Evolutionary conservation across 2,113 vertebrate species (phyloP), one percentile per base, ranked within the genome.

Genomic region (Psettodes erumei): DNA sequence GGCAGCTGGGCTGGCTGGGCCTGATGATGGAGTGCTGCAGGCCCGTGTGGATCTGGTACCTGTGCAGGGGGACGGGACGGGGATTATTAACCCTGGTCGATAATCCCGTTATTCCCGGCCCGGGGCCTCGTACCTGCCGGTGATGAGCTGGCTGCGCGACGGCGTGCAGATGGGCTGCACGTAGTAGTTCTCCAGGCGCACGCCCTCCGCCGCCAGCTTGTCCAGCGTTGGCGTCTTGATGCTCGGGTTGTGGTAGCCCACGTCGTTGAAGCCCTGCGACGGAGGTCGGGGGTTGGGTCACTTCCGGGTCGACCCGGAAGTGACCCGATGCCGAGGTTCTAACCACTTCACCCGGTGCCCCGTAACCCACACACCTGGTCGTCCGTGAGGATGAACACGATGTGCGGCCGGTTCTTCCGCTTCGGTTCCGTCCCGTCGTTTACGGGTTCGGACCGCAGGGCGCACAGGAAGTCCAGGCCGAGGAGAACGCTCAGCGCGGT

Each of bases 81-180:
- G 4, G 27, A 53, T 12, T 15, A 40, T 40, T 11, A 11, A 40
- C 6, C 27, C 55, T 54, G 15, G 45, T 74, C 38, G 64, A 38
- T 70, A 48, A 77, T 35, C 32, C 11, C 27, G 47, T 81, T 60
- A 32, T 43, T 40, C 21, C 35, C 25, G 55, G 54, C n/a, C 5
- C 43, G 33, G 6, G 54, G 37, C 27, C 2, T 33, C 3, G 12
- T 95, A 99, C 98, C 97, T 97, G 90, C 98, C 98, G 0, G 97
- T 98, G 66, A 99, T 93, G 42, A 99, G 96, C 89, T 98, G 97
- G 87, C 98, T 99, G 60, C 97, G 93, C 1, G 97, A 98, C 0
- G 98, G 98, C 0, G 98, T 99, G 77, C 98, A 99, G 91, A 99
- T 98, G 60, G 98, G 98, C 80, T 99, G 98, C 21, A 99, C 96